Evolutionary conservation across 2,797 vertebrate genomes (phyloP), one percentile per base, ranked within the genome.

Genomic region (Avahi laniger): DNA sequence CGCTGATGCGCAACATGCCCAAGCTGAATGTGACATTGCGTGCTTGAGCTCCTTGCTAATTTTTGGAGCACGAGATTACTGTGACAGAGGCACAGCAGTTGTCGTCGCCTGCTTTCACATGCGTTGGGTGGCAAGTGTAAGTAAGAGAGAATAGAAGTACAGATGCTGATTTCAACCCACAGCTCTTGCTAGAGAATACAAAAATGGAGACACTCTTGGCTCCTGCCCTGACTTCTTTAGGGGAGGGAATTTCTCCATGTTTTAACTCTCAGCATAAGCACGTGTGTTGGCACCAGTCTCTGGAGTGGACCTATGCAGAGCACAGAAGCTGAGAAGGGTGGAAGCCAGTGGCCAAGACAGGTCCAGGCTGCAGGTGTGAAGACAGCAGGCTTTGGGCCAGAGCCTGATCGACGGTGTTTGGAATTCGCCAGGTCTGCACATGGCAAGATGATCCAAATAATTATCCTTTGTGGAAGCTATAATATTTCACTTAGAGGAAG

Each of bases 391-490:
- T 87, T 88, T 87, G 80, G 46, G 94, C 95, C 84, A 50, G 84
- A 3, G 0, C 92, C 70, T 93, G 91, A 78, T 91, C 4, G 28
- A 96, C 78, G 10, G 93, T 73, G 89, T 98, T 97, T 95, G 76
- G 65, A 97, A 94, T 89, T 95, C 88, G 78, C 43, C 57, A 88
- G 95, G 94, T 88, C 78, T 89, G 48, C 76, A 96, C 88, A 0
- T 8, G 94, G 96, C 96, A 98, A 93, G 96, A 94, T 75, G 92
- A 97, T 96, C 43, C 67, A 81, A 67, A 59, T 97, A 97, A 98
- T 98, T 96, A 94, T 92, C 95, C 97, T 98, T 98, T 82, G 96
- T 67, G 73, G 95, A 88, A 89, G 96, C 93, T 76, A 30, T 95
- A 69, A 90, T 96, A 96, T 97, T 98, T 96, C 96, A 96, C 95